Conservation (phyloP, 37 sponge, comb jelly and placozoan species). For the Oopsacas minuta region DNA sequence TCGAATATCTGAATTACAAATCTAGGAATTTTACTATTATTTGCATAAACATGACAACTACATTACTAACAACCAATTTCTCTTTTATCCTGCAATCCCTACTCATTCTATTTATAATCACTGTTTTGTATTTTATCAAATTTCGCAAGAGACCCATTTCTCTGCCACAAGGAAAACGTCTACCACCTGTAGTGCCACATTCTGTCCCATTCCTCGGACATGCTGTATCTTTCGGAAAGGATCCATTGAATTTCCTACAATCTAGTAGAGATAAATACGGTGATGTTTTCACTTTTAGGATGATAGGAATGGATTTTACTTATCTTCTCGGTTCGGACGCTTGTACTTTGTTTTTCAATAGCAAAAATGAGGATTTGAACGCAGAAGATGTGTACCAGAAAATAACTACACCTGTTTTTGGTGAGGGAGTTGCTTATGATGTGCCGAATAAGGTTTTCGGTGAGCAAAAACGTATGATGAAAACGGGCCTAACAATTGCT, state of each 20-base stretch:
- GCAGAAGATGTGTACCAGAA: slow-evolving; percentile 71
- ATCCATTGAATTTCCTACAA: slow-evolving; percentile 58
- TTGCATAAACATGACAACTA: background rate
- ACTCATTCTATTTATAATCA: background rate
- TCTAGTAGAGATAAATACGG: slow-evolving; percentile 44
- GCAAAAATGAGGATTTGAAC: slow-evolving; percentile 63
- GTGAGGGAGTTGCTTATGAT: slow-evolving; percentile 77
- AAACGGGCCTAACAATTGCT: slow-evolving; percentile 57
- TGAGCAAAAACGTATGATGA: slow-evolving; percentile 83
- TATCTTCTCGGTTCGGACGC: slow-evolving; percentile 63
- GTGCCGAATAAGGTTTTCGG: slow-evolving; percentile 63
- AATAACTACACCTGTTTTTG: slow-evolving; percentile 74
- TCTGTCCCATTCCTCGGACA: slow-evolving; percentile 59
- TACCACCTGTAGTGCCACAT: slow-evolving; percentile 52
- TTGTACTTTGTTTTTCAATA: slow-evolving; percentile 55
- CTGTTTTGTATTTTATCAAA: background rate
- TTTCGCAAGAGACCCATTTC: background rate
- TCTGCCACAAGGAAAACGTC: background rate
- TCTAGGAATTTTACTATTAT: no score
- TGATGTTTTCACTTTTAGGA: slow-evolving; percentile 61
- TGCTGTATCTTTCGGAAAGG: slow-evolving; percentile 46
- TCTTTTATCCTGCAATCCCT: background rate
- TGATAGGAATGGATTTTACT: slow-evolving; percentile 75
- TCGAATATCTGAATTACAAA: no score
- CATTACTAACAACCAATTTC: background rate